phyloP scores from a whole-genome alignment of 2,888 invertebrate genomes.

The Agrotis exclamationis region DNA sequence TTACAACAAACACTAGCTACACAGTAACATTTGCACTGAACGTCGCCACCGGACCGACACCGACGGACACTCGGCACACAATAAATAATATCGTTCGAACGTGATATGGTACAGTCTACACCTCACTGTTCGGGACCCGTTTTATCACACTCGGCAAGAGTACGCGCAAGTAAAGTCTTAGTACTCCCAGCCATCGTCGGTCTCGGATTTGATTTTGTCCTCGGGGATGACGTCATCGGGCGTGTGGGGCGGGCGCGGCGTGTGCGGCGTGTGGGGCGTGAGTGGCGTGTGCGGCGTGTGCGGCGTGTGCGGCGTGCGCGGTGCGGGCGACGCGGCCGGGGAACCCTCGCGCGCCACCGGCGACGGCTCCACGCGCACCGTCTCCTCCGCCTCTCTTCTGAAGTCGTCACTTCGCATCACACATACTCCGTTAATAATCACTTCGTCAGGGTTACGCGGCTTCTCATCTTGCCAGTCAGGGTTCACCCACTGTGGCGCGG shows the following conservation, averaged over 20 bases:
- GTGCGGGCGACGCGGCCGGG: slow-evolving; percentile 74
- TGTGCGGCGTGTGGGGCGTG: slow-evolving; percentile 71
- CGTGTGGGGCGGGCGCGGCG: slow-evolving; percentile 70
- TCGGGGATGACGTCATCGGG: slow-evolving; percentile 83
- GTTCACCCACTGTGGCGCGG: slow-evolving; percentile 99
- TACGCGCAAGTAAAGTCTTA: slow-evolving; percentile 66
- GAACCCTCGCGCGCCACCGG: slow-evolving; percentile 92
- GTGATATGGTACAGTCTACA: slow-evolving; percentile 66
- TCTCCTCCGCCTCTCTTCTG: slow-evolving; percentile 92
- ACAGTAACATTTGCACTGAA: slow-evolving; percentile 78
- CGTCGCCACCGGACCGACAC: slow-evolving; percentile 66
- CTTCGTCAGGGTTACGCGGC: slow-evolving; percentile 92
- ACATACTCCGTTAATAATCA: slow-evolving; percentile 98
- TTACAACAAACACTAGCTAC: slow-evolving; percentile 78
- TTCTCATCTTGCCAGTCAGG: slow-evolving; percentile 97
- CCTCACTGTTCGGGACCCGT: slow-evolving; percentile 73
- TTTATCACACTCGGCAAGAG: slow-evolving; percentile 66
- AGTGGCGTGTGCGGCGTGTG: slow-evolving; percentile 70
- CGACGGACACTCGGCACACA: slow-evolving; percentile 56
- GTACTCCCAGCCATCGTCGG: slow-evolving; percentile 93
- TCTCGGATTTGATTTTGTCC: slow-evolving; percentile 91
- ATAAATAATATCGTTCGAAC: slow-evolving; percentile 73
- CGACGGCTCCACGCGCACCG: slow-evolving; percentile 94
- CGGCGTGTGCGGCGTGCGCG: slow-evolving; percentile 76
- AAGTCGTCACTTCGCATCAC: slow-evolving; percentile 97